Evolutionary conservation across 2,888 invertebrate species (phyloP).

Genomic region (Erynnis tages): DNA sequence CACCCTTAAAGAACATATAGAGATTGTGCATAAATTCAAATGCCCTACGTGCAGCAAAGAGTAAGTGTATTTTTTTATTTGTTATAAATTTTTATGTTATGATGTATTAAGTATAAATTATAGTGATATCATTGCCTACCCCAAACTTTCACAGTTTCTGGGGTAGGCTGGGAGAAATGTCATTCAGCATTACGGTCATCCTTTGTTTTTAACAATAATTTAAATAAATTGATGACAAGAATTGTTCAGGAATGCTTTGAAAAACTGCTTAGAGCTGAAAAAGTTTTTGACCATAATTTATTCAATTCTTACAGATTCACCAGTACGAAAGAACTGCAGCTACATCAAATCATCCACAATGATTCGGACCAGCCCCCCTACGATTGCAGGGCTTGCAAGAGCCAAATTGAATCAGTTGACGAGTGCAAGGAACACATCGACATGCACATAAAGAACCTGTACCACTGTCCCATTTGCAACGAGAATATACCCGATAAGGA

Average conservation of each 20-base stretch:
- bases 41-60: constrained; percentile 58
- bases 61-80: constrained; percentile 48
- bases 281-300: too few species aligned
- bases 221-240: too few species aligned
- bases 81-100: not conserved
- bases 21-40: constrained; percentile 52
- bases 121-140: too few species aligned
- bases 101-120: too few species aligned
- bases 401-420: constrained; percentile 49
- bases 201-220: too few species aligned
- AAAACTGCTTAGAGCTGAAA: too few species aligned
- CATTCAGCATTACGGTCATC: too few species aligned
- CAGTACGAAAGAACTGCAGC: constrained; percentile 56
- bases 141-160: too few species aligned
- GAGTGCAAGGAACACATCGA: constrained; percentile 63
- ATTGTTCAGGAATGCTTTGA: too few species aligned
- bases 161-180: too few species aligned
- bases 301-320: constrained; percentile 50
- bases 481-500: constrained; percentile 47
- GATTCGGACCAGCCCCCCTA: constrained; percentile 55
- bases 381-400: constrained; percentile 54
- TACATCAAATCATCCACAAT: constrained; percentile 61
- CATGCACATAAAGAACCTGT: constrained; percentile 52
- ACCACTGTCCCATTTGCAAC: constrained; percentile 65
- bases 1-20: constrained; percentile 55